These are phyloP conservation scores for Drosophila fuyamai DNA, from an alignment of 1,140 invertebrate species.

Conservation along the genomic window DNA sequence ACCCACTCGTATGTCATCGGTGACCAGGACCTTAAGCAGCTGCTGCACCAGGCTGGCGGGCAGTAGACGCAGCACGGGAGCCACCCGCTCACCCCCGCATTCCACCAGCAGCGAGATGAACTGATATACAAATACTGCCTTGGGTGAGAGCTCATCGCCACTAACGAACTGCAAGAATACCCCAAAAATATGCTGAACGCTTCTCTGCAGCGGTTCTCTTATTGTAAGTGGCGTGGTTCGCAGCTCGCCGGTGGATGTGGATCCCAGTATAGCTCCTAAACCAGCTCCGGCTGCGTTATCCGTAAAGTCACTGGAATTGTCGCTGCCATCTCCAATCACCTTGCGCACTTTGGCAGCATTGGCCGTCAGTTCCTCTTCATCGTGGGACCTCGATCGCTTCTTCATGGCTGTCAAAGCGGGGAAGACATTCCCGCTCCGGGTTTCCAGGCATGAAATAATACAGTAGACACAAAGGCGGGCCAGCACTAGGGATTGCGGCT, in stretches of 20 bases:
- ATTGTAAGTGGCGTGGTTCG: conserved; percentile 76
- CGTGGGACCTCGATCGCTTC: conserved; percentile 88
- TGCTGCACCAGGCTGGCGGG: conserved; percentile 91
- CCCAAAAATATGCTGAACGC: conserved; percentile 89
- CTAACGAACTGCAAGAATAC: conserved; percentile 91
- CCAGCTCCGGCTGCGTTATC: conserved; percentile 83
- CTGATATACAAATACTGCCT: conserved; percentile 94
- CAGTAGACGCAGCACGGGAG: conserved; percentile 92
- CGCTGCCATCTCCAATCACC: conserved; percentile 86
- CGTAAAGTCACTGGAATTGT: conserved; percentile 86
- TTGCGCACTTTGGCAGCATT: conserved; percentile 87
- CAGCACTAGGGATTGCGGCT: conserved; percentile 90
- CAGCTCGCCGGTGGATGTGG: conserved; percentile 33
- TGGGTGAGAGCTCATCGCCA: conserved; percentile 91
- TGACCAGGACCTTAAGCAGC: conserved; percentile 89
- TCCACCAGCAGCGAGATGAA: conserved; percentile 93
- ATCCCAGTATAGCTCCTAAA: conserved; percentile 41
- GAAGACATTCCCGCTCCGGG: conserved; percentile 74
- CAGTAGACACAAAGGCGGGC: conserved; percentile 91
- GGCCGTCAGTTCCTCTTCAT: conserved; percentile 86
- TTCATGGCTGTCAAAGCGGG: conserved; percentile 76
- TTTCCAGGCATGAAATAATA: conserved; percentile 91
- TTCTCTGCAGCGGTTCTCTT: conserved; percentile 87
- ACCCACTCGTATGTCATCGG: conserved; percentile 80
- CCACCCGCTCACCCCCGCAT: conserved; percentile 91